Evolutionary conservation across 2,113 vertebrate genomes (phyloP), one percentile per base, ranked within the genome.

Genomic region (Gallinago jamesoni): DNA sequence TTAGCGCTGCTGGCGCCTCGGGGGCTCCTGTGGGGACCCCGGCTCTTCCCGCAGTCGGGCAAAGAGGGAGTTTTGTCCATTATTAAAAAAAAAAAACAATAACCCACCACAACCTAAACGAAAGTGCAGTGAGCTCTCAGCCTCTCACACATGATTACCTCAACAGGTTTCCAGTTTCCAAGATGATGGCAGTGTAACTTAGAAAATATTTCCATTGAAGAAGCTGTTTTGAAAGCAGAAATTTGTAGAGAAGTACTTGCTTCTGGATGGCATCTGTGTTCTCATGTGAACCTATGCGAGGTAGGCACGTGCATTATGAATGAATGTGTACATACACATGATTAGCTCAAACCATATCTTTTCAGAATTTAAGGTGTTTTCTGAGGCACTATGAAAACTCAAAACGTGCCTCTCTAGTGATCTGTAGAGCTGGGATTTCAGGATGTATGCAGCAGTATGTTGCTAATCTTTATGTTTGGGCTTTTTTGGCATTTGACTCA

Each of bases 1-100:
- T 14, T 4, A 24, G 1, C 33, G 28, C 63, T 35, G 63, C 0
- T 12, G 70, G 4, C 55, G 17, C 39, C 0, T 3, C 5, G 17
- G 56, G 19, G 39, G 56, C 59, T 39, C 33, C 59, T 22, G 12
- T 25, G 2, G 60, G 10, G 15, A 1, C 37, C 39, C 14, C 35
- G 14, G 4, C 39, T 31, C 56, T 12, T 67, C 43, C 60, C 37
- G 41, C 56, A 7, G 33, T 27, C 43, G 37, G 35, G 75, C 57
- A 33, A 27, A 52, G 53, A 62, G 18, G 63, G 59, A 41, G 18
- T 41, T 53, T 47, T 73, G 72, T 35, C 63, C 48, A 0, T 37
- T 33, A 56, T 30, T 9, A 1, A 16, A 14, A 5, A 30, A 6
- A 53, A 45, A 25, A 10, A 19, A 12, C 48, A 35, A 9, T 10